These are phyloP conservation scores for Diceros bicornis DNA, from an alignment of 2,797 vertebrate species.

Conservation along the genomic window DNA sequence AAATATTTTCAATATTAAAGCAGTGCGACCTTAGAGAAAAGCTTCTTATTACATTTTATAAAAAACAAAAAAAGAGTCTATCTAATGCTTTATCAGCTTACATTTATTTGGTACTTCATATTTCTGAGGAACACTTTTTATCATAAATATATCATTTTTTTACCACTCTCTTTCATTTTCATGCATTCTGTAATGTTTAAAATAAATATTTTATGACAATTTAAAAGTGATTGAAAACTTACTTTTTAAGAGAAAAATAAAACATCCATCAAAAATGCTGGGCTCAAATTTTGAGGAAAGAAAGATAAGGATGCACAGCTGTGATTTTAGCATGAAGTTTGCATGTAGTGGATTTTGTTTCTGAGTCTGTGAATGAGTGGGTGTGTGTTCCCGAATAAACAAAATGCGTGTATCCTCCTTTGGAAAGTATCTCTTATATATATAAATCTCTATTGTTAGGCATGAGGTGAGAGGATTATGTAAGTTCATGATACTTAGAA, in stretches of 20 bases:
- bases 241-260: conserved; percentile 56
- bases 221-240: conserved; percentile 53
- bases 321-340: conserved; percentile 17
- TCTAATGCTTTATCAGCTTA: conserved; percentile 12
- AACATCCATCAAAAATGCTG: conserved; percentile 3
- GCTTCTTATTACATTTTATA: conserved; percentile 8
- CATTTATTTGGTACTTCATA: conserved; percentile 7
- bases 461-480: not conserved
- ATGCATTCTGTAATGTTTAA: not conserved
- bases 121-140: conserved; percentile 46
- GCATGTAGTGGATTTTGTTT: conserved; percentile 31
- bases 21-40: not conserved
- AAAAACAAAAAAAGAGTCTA: not conserved
- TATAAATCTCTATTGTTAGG: not conserved
- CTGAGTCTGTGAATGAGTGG: not conserved
- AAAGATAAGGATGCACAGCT: not conserved
- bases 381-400: not conserved
- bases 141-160: conserved; percentile 5
- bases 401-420: not conserved
- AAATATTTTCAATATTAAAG: conserved; percentile 4
- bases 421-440: not conserved
- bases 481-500: not conserved
- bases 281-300: conserved; percentile 35
- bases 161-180: conserved; percentile 26
- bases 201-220: not conserved